Base-by-base conservation (phyloP, 2,888 invertebrate genomes). In the Coelopa pilipes region DNA sequence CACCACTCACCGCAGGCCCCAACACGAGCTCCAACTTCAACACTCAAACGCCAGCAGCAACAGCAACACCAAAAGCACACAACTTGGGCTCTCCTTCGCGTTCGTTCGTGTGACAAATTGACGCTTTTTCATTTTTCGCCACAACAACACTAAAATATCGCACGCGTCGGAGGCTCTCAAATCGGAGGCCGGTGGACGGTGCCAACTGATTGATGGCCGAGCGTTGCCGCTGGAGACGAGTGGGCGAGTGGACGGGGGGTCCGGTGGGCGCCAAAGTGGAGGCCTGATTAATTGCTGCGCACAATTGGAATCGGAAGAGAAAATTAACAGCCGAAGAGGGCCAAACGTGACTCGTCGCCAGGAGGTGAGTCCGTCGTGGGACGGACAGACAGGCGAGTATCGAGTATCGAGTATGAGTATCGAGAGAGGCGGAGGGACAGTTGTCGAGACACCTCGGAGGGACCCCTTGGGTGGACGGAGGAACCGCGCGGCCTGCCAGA, bases 101-200 rank as follows among this genome's bases (percentile, higher is more conserved):
- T 50, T 34, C 77, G 78, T 79, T 78, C 77, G 82, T 83, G 83
- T 84, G 84, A 84, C 85, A 84, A 84, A 84, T 84, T 84, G 85
- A 84, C 83, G 85, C 85, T 84, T 83, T 84, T 84, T 84, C 83
- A 84, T 83, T 84, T 70, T 70, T 70, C 53, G 24, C 70, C 34
- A 50, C 24, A 70, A 34, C 34, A 34, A 34, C 34, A 34, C 2
- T 34, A 34, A 34, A 63, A 21, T 62, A 53, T 53, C 47, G 62
- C 70, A 70, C 62, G 62, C 70, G 70, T 63, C 50, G 19, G 34
- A 34, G 46, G 13, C 62, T 24, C 53, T 45, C n/a, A 49, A 50
- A 60, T 49, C 60, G 34, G 34, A 4, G 34, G 34, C 2, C 34
- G 34, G 34, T 34, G 34, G 34, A 34, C 34, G 34, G 49, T 45